phyloP scores from a whole-genome alignment of 2,113 vertebrate species.

The Centropristis striata region DNA sequence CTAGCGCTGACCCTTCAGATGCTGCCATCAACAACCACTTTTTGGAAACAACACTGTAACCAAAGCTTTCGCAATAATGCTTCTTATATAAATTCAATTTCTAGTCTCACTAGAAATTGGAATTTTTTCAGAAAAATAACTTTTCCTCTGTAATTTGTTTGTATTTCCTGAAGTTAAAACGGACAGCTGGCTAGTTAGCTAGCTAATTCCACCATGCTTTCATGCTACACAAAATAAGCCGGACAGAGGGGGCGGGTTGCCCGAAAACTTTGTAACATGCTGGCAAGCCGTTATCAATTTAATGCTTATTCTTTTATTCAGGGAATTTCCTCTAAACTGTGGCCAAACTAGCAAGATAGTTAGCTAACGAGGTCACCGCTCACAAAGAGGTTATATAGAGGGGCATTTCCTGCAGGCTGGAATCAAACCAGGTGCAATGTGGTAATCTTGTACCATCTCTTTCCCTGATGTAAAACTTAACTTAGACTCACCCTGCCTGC shows the following conservation, averaged over 20 bases:
- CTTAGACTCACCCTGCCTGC: neutral
- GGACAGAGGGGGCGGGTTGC: too few relatives aligned
- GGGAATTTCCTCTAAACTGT: too few relatives aligned
- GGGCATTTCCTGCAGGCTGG: neutral
- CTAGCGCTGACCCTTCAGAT: neutral
- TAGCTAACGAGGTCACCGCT: neutral
- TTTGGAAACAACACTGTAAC: conserved; percentile 7
- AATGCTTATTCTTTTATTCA: too few relatives aligned
- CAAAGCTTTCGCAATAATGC: conserved; percentile 18
- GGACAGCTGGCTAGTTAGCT: too few relatives aligned
- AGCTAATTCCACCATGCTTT: too few relatives aligned
- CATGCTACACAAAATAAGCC: too few relatives aligned
- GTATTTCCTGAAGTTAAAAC: too few relatives aligned
- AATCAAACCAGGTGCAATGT: neutral
- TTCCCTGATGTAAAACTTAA: neutral
- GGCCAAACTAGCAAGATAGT: too few relatives aligned
- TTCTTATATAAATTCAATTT: conserved; percentile 12
- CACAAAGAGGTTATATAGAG: neutral
- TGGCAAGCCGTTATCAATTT: too few relatives aligned
- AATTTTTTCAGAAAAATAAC: too few relatives aligned
- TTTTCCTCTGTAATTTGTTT: neutral
- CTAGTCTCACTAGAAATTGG: conserved; percentile 14
- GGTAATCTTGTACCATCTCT: neutral
- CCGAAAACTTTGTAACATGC: too few relatives aligned
- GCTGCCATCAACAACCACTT: conserved; percentile 11